phyloP scores from a whole-genome alignment of 1,140 invertebrate species.

The Elymnias hypermnestra region DNA sequence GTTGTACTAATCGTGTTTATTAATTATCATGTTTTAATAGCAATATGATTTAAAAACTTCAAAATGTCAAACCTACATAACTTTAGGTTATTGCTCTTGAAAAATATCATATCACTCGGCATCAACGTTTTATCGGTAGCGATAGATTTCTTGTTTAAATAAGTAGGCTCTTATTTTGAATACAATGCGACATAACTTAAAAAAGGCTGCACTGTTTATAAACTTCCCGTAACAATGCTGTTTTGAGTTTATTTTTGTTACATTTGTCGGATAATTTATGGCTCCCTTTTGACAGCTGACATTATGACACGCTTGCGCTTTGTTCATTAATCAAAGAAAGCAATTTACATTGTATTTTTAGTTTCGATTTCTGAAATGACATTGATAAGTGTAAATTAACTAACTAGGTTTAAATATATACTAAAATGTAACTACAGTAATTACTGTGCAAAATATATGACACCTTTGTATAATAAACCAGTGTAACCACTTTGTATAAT shows the following conservation, averaged over 20 bases:
- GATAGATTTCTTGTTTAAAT: background rate
- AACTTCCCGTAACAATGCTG: conserved; percentile 11
- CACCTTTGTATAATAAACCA: no score
- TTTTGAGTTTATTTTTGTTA: conserved; percentile 20
- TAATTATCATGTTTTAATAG: no score
- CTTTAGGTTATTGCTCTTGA: no score
- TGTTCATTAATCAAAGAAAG: conserved; percentile 36
- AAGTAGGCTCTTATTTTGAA: conserved; percentile 10
- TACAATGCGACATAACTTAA: conserved; percentile 2
- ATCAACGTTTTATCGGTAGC: conserved; percentile 6
- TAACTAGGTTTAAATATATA: no score
- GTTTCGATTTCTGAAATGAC: conserved; percentile 17
- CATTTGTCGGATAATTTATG: conserved; percentile 34
- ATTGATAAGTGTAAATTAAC: conserved; percentile 27
- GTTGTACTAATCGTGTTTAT: no score
- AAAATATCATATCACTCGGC: no score
- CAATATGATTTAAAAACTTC: no score
- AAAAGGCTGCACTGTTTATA: conserved; percentile 1
- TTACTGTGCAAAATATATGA: background rate
- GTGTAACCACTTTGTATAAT: no score
- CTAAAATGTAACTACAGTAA: no score
- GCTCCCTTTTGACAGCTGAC: conserved; percentile 33
- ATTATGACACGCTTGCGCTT: conserved; percentile 30
- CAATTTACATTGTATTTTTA: conserved; percentile 25
- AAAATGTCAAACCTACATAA: no score